phyloP scores from a whole-genome alignment of 2,888 invertebrate genomes.

The Erpobdella octoculata region DNA sequence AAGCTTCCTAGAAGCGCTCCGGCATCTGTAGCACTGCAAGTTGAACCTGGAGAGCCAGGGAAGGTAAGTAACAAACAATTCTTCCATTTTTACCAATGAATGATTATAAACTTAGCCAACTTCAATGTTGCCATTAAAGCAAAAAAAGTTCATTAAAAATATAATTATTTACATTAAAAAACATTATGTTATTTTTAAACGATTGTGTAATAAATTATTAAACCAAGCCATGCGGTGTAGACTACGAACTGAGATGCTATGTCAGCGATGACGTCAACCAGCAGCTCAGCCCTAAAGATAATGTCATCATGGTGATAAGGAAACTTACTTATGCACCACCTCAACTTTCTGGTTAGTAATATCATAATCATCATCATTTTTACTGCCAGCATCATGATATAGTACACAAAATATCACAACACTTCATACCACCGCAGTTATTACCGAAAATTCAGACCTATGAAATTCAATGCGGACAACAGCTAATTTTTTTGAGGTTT shows the following conservation, averaged over 20 bases:
- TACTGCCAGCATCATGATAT: no score
- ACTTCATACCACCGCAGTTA: no score
- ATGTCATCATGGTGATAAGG: conserved; percentile 18
- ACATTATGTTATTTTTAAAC: neutral
- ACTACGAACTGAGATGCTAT: conserved; percentile 20
- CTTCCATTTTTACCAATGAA: neutral
- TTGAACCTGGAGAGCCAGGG: conserved; percentile 27
- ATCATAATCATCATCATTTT: neutral
- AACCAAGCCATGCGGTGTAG: conserved; percentile 20
- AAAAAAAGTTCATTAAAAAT: neutral
- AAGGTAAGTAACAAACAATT: neutral
- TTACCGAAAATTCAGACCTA: no score
- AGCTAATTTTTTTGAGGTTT: no score
- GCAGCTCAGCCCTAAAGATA: conserved; percentile 16
- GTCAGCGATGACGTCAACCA: conserved; percentile 16
- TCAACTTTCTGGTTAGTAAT: neutral
- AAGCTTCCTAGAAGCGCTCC: conserved; percentile 4
- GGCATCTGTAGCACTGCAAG: conserved; percentile 21
- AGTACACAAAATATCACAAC: no score
- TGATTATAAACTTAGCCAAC: no score
- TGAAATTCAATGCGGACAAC: no score
- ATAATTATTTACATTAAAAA: neutral
- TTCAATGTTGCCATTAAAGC: neutral
- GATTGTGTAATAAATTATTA: neutral
- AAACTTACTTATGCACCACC: conserved; percentile 19